Percentiles rank a stretch among this genome's conserved stretches.
These are phyloP conservation scores for Hemithea aestivaria DNA, from an alignment of 2,888 invertebrate genomes.

Conservation along the genomic window DNA sequence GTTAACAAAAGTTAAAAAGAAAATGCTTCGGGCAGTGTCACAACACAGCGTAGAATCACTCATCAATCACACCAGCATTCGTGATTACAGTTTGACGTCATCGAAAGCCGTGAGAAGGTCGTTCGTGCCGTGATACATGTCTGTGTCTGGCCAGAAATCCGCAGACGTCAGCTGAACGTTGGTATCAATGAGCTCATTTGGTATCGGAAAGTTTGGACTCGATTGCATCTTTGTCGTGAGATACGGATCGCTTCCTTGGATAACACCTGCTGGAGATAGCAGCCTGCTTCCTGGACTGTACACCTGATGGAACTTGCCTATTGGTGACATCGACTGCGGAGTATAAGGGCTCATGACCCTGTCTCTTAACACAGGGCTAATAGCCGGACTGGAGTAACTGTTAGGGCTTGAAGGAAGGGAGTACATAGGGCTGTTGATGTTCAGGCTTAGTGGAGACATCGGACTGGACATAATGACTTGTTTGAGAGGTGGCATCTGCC, in stretches of 20 bases:
- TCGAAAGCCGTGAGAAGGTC: slow-evolving; percentile 64
- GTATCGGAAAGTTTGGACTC: slow-evolving; percentile 54
- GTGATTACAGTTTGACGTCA: slow-evolving; percentile 61
- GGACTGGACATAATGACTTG: slow-evolving; percentile 43
- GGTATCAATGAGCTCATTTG: slow-evolving; percentile 52
- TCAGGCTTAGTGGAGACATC: slow-evolving; percentile 63
- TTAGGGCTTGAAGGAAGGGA: slow-evolving; percentile 63
- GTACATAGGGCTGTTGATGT: slow-evolving; percentile 58
- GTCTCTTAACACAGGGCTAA: slow-evolving; percentile 60
- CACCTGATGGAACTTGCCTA: slow-evolving; percentile 50
- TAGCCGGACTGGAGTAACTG: slow-evolving; percentile 52
- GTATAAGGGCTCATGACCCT: slow-evolving; percentile 61
- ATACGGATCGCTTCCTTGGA: slow-evolving; percentile 65
- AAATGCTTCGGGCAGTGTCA: slow-evolving; percentile 32
- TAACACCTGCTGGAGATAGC: slow-evolving; percentile 48
- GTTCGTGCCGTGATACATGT: slow-evolving; percentile 56
- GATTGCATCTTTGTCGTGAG: slow-evolving; percentile 63
- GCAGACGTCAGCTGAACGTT: slow-evolving; percentile 45
- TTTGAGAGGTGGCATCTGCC: slow-evolving; percentile 24
- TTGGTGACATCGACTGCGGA: slow-evolving; percentile 62
- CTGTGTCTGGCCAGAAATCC: slow-evolving; percentile 63
- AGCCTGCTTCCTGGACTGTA: slow-evolving; percentile 53
- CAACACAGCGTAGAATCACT: slow-evolving; percentile 44
- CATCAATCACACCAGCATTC: slow-evolving; percentile 23
- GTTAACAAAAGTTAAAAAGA: slow-evolving; percentile 13